A percentile compares a stretch with the other conserved stretches of the same genome.
phyloP scores from a whole-genome alignment of 2,888 invertebrate species.

The Bombylius discolor region DNA sequence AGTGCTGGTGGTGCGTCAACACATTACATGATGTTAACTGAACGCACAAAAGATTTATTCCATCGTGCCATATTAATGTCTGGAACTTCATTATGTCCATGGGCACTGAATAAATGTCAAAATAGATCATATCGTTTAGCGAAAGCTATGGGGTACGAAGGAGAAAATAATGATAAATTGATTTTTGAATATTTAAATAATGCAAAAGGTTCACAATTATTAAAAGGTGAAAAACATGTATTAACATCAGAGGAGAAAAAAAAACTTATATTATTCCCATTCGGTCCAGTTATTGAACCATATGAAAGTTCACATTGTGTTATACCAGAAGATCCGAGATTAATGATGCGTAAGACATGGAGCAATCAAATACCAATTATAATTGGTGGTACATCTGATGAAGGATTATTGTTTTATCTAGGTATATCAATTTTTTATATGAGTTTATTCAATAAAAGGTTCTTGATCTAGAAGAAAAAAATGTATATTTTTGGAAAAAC shows the following conservation, averaged over 20 bases:
- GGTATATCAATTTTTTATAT: conserved; percentile 14
- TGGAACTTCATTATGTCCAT: conserved; percentile 27
- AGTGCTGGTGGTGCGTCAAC: conserved; percentile 40
- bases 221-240: conserved; percentile 22
- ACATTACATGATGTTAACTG: conserved; percentile 39
- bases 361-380: conserved; percentile 29
- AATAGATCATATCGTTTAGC: conserved; percentile 30
- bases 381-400: conserved; percentile 30
- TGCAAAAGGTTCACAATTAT: conserved; percentile 26
- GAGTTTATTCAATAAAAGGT: no score
- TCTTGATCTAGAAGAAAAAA: background rate
- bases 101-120: conserved; percentile 26
- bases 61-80: conserved; percentile 34
- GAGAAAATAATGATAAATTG: conserved; percentile 27
- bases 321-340: conserved; percentile 20
- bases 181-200: conserved; percentile 31
- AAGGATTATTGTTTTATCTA: conserved; percentile 30
- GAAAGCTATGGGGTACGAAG: conserved; percentile 29
- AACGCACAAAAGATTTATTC: conserved; percentile 35
- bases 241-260: conserved; percentile 27
- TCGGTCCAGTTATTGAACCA: conserved; percentile 32
- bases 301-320: conserved; percentile 28
- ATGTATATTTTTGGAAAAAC: background rate
- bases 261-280: conserved; percentile 24
- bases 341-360: conserved; percentile 27